These are phyloP conservation scores for Coecobrya sp. DNA, from an alignment of 2,888 invertebrate species.

Conservation along the genomic window DNA sequence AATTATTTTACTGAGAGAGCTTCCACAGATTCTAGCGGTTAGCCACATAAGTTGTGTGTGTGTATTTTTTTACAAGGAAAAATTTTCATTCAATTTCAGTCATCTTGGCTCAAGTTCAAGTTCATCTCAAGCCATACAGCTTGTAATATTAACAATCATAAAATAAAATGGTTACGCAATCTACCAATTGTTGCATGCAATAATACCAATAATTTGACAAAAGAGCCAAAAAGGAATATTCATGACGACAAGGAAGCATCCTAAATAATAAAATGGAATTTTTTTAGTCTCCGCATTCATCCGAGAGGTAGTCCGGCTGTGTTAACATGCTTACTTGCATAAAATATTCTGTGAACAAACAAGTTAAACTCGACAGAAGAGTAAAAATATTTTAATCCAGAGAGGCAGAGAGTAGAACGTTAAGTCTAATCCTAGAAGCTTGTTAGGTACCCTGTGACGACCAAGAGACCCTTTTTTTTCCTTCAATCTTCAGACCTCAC, in stretches of 20 bases:
- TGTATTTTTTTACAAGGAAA: neutral
- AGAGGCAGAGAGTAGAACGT: no score
- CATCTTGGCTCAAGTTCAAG: constrained; percentile 42
- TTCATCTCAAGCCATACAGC: no score
- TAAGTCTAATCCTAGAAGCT: neutral
- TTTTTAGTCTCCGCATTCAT: no score
- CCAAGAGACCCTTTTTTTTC: neutral
- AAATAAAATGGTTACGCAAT: neutral
- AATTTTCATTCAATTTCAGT: neutral
- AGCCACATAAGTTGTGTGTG: no score
- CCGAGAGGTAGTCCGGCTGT: no score
- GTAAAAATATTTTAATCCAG: constrained; percentile 13
- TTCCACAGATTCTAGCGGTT: no score
- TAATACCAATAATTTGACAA: neutral
- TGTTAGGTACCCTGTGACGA: neutral
- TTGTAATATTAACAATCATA: no score
- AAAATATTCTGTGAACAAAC: no score
- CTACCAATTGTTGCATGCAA: constrained; percentile 25
- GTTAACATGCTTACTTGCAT: no score
- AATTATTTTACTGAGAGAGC: no score
- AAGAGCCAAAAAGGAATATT: neutral
- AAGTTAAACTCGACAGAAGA: no score
- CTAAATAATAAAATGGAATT: neutral
- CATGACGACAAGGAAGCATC: neutral
- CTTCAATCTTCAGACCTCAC: neutral